Evolutionary conservation across 1,140 invertebrate genomes (phyloP).

Genomic region (Hycleus phaleratus): DNA sequence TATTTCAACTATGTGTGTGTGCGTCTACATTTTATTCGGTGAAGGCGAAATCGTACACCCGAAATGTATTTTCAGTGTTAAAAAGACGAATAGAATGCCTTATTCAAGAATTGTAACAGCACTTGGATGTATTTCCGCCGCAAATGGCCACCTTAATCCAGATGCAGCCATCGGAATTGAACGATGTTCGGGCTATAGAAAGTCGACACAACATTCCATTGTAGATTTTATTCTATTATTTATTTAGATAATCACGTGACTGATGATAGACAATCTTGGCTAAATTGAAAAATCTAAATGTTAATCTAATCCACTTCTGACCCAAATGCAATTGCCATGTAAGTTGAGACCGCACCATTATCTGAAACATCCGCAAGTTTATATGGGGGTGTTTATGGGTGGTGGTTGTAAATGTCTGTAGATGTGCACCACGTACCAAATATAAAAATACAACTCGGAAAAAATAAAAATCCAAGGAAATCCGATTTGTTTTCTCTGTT

Average conservation of each 20-base stretch:
- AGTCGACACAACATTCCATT: background rate
- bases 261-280: slow-evolving; percentile 5
- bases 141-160: slow-evolving; percentile 20
- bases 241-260: no score
- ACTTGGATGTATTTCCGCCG: slow-evolving; percentile 19
- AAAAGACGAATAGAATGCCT: slow-evolving; percentile 10
- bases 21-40: slow-evolving; percentile 19
- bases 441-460: no score
- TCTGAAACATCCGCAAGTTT: slow-evolving; percentile 3
- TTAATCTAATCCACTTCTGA: slow-evolving; percentile 26
- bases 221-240: no score
- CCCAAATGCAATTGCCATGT: slow-evolving; percentile 30
- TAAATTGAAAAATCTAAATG: slow-evolving; percentile 19
- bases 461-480: no score
- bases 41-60: background rate
- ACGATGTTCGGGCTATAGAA: slow-evolving; percentile 3
- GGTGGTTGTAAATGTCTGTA: background rate
- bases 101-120: slow-evolving; percentile 17
- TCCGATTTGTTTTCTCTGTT: no score
- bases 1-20: no score
- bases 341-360: slow-evolving; percentile 14
- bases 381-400: background rate
- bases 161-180: slow-evolving; percentile 18
- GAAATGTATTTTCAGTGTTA: slow-evolving; percentile 23
- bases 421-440: no score